Percentiles rank a stretch among this genome's conserved stretches.
phyloP scores from a whole-genome alignment of 2,888 invertebrate species.

The Caprella mutica region DNA sequence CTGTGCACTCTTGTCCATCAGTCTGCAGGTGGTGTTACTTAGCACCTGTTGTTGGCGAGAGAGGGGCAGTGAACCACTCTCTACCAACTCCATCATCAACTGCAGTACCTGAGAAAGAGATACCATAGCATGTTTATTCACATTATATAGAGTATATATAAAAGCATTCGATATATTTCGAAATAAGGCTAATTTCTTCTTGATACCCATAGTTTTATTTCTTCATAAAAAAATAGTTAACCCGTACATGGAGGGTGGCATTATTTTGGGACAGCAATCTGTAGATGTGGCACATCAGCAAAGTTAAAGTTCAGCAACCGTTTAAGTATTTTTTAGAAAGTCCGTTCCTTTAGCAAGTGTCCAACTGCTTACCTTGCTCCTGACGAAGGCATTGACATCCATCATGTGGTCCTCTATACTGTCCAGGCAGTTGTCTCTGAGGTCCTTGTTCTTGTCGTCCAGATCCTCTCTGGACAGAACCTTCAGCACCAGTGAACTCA shows the following conservation, averaged over 20 bases:
- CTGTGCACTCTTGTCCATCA: conserved; percentile 68
- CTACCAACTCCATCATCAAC: conserved; percentile 66
- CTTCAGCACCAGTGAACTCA: conserved; percentile 61
- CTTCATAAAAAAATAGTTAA: no score
- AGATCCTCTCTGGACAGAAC: conserved; percentile 63
- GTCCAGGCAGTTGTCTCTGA: conserved; percentile 67
- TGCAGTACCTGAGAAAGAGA: conserved; percentile 50
- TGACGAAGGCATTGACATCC: conserved; percentile 71
- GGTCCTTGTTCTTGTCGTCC: conserved; percentile 52
- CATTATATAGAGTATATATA: no score
- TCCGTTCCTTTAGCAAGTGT: no score
- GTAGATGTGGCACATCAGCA: no score
- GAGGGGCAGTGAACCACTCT: conserved; percentile 66
- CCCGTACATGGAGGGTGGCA: no score
- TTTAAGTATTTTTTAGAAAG: no score
- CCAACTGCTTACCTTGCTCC: conserved; percentile 65
- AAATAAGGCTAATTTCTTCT: no score
- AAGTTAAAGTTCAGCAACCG: no score
- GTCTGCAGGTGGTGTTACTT: conserved; percentile 54
- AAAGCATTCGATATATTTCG: no score
- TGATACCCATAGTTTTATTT: no score
- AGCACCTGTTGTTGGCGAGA: conserved; percentile 56
- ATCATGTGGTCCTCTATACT: conserved; percentile 68
- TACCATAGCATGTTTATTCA: no score
- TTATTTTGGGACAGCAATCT: no score